Conservation (phyloP, 2,888 invertebrate genomes). For the Leucozona laternaria region DNA sequence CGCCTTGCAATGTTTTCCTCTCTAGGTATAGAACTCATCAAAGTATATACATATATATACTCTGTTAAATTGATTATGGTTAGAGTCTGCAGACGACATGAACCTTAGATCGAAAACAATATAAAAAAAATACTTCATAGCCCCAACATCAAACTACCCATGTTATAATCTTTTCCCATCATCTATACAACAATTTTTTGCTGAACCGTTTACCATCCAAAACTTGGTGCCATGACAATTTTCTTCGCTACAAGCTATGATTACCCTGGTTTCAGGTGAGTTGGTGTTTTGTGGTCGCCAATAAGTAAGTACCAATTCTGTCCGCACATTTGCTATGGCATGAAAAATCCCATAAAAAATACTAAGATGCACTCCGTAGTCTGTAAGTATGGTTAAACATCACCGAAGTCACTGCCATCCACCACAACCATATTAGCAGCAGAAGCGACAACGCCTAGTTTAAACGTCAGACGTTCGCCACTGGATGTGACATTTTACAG, state of each 20-base stretch:
- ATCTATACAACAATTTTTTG: not conserved
- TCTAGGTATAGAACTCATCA: not conserved
- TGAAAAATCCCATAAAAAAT: slow-evolving; percentile 62
- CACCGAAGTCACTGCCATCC: not conserved
- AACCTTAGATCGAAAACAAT: not conserved
- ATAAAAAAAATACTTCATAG: not conserved
- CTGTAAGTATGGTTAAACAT: slow-evolving; percentile 43
- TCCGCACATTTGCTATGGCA: slow-evolving; percentile 38
- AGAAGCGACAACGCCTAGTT: not conserved
- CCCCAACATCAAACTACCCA: not conserved
- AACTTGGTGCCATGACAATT: slow-evolving; percentile 46
- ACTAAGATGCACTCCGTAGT: slow-evolving; percentile 23
- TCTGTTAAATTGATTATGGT: not conserved
- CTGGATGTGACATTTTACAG: slow-evolving; percentile 31
- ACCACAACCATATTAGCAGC: slow-evolving; percentile 7
- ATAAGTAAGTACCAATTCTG: slow-evolving; percentile 34
- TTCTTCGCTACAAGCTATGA: slow-evolving; percentile 52
- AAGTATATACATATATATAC: too few species aligned
- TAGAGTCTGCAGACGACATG: not conserved
- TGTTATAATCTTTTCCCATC: not conserved
- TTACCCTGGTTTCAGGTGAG: slow-evolving; percentile 39
- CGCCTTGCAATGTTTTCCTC: not conserved
- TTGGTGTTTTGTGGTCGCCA: slow-evolving; percentile 39
- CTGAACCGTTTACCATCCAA: slow-evolving; percentile 33
- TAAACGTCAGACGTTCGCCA: slow-evolving; percentile 52